Base-by-base conservation (phyloP, 1,140 invertebrate genomes). In the Calephelis nemesis region DNA sequence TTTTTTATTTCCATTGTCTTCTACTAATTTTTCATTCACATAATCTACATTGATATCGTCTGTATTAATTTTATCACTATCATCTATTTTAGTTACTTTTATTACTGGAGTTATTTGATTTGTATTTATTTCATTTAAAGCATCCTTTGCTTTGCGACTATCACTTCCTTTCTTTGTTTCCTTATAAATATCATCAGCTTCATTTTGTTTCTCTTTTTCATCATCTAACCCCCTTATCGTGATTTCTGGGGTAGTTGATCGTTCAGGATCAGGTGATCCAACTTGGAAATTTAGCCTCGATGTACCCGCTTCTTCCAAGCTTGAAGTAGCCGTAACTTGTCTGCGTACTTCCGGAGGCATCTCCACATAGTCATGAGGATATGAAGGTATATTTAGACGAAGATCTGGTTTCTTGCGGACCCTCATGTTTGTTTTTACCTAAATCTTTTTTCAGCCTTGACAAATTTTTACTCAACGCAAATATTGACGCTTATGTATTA, bases 361-460 rank as follows among this genome's bases (percentile, higher is more conserved):
- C 73, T 87, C 81, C 0, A 88, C 87, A 71, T 88, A 91, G 19
- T 89, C 87, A 52, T 79, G 76, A 7, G 86, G 85, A 49, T 86
- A 88, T 0, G 86, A 81, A 2, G 88, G 85, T 63, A 91, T 89
- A 9, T 84, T 58, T 62, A 91, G 9, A 0, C 79, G 69, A 47
- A 91, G 72, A 75, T 87, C 83, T 66, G 88, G 82, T 64, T 87
- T 91, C 74, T 89, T 91, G 63, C 86, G 71, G 0, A 77, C 65
- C 50, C 85, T 79, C 84, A 87, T 88, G 42, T 48, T 63, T 40
- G 13, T 15, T 9, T 39, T 65, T 63, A 9, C 12, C 15, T 48
- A 39, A 40, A 45, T n/a, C 12, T 6, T 64, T 47, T 63, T 8
- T 54, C 39, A 52, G 64, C 39, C 30, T 15, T 40, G 50, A 40